Evolutionary conservation across 2,797 vertebrate species (phyloP).

Genomic region (Leucoraja ocellata): DNA sequence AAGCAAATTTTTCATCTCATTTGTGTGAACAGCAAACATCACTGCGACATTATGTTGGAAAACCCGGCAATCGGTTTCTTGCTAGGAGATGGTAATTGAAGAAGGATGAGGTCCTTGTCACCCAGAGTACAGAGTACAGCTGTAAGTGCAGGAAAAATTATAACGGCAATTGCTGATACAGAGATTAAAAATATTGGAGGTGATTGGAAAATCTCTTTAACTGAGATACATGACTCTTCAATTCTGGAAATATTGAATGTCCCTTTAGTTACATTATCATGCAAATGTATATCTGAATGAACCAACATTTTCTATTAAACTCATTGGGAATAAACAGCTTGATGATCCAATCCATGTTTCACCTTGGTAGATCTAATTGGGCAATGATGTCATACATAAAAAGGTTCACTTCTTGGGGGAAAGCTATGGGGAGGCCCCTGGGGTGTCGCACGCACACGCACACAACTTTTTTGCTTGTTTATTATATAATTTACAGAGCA

Average conservation of each 20-base stretch:
- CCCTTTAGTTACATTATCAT: background rate
- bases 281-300: background rate
- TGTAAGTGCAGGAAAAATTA: background rate
- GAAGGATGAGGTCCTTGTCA: background rate
- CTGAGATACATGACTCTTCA: background rate
- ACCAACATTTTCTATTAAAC: background rate
- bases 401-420: background rate
- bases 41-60: background rate
- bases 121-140: background rate
- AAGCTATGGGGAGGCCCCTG: background rate
- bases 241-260: background rate
- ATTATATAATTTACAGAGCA: too few species aligned
- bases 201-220: background rate
- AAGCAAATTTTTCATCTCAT: background rate
- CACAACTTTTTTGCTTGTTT: too few species aligned
- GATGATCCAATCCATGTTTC: background rate
- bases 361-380: background rate
- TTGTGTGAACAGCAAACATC: background rate
- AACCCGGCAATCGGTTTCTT: background rate
- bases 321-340: background rate
- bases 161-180: background rate
- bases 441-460: background rate
- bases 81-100: background rate
- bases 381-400: background rate
- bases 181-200: background rate